Evolutionary conservation across 2,888 invertebrate species (phyloP), one percentile per base, ranked within the genome.

Genomic region (Acronicta psi): DNA sequence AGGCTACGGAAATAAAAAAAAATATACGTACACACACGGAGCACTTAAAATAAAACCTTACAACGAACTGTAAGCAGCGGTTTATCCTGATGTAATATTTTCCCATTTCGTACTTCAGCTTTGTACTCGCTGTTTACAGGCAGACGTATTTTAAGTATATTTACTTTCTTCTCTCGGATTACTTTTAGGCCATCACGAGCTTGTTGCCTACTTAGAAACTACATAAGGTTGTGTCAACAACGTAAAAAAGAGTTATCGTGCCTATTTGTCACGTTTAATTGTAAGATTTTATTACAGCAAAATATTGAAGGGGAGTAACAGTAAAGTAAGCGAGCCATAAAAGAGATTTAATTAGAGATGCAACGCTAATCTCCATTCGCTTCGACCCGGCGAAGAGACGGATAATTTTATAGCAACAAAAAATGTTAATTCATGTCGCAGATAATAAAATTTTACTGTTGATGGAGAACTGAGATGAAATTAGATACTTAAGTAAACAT

Each of bases 261-360:
- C 41, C 43, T 60, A 59, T 73, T 68, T 64, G 59, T 75, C 58
- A 51, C 16, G 14, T 62, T 58, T 58, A 59, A 50, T 49, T 71
- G 47, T 55, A 31, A 55, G 45, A 37, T 49, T 62, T 72, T 62
- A 72, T 57, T 62, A 60, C 45, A 7, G 25, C 37, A 59, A 69
- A 66, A 59, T 65, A 75, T 73, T 55, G 63, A 76, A 73, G 53
- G 60, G 62, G 50, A 64, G 58, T 56, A 55, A 61, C 38, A 73
- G 61, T 73, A 64, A 73, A 76, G 58, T 61, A 64, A 73, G 62
- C 54, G 53, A 69, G 47, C 60, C 64, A 67, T 76, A 73, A 75
- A 75, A 67, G 79, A 75, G 77, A 77, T 84, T 85, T 85, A 86
- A 86, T 86, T 86, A 85, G 83, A 86, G 81, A 86, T 85, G 84